These are phyloP conservation scores for Adoxophyes honmai DNA, from an alignment of 1,140 invertebrate genomes.

Conservation along the genomic window DNA sequence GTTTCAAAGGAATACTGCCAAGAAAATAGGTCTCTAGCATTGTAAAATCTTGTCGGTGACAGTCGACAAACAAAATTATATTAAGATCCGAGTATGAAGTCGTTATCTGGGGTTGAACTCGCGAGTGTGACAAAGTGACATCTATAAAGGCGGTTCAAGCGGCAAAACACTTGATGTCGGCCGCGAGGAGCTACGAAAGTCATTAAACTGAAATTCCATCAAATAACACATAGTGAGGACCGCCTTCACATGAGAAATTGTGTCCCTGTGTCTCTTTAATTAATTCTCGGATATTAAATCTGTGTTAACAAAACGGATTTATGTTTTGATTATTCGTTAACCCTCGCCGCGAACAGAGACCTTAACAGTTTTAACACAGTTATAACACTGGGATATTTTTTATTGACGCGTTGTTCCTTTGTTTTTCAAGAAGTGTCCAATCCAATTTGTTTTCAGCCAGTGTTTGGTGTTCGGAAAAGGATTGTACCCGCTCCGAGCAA, in stretches of 20 bases:
- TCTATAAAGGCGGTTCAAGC: slow-evolving; percentile 48
- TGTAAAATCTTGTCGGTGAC: slow-evolving; percentile 19
- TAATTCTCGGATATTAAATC: slow-evolving; percentile 2
- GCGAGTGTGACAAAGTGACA: slow-evolving; percentile 51
- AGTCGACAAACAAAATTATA: slow-evolving; percentile 33
- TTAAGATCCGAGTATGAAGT: slow-evolving; percentile 35
- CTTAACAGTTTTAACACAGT: too few relatives aligned
- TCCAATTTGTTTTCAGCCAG: too few relatives aligned
- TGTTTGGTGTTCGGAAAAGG: too few relatives aligned
- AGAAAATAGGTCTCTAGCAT: slow-evolving; percentile 2
- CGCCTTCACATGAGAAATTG: neutral
- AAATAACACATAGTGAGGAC: neutral
- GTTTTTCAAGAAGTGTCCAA: too few relatives aligned
- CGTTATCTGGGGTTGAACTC: slow-evolving; percentile 41
- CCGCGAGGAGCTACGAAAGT: slow-evolving; percentile 33
- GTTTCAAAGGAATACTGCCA: slow-evolving; percentile 8
- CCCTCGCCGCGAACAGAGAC: too few relatives aligned
- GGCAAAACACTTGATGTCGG: slow-evolving; percentile 48
- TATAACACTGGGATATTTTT: too few relatives aligned
- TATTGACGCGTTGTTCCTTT: too few relatives aligned
- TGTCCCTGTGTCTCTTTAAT: neutral
- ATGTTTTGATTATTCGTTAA: neutral
- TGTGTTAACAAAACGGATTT: neutral
- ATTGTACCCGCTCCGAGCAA: slow-evolving; percentile 1
- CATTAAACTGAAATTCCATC: slow-evolving; percentile 18